phyloP scores from a whole-genome alignment of 2,888 invertebrate genomes.

The Sipunculus nudus region DNA sequence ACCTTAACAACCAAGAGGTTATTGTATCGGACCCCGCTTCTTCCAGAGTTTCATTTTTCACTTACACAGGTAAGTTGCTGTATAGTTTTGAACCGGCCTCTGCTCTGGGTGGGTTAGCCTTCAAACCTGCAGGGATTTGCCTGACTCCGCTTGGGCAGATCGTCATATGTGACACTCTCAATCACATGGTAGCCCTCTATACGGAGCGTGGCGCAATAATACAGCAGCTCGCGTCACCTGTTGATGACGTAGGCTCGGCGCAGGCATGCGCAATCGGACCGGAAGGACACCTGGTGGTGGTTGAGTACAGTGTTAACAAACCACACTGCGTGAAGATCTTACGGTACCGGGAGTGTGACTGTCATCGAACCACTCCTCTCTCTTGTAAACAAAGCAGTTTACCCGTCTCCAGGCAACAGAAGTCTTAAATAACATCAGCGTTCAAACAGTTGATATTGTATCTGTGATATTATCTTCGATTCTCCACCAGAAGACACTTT shows the following conservation, averaged over 20 bases:
- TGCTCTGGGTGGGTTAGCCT: conserved; percentile 45
- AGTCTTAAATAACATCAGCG: too few species aligned
- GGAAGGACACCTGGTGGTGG: conserved; percentile 58
- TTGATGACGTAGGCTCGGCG: conserved; percentile 53
- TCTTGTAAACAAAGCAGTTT: too few species aligned
- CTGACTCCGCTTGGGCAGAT: conserved; percentile 48
- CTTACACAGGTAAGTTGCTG: conserved; percentile 47
- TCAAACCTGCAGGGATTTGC: conserved; percentile 47
- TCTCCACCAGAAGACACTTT: too few species aligned
- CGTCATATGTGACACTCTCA: conserved; percentile 53
- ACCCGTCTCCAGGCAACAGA: too few species aligned
- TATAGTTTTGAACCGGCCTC: conserved; percentile 48
- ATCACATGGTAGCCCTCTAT: conserved; percentile 58
- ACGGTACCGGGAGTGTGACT: conserved; percentile 52
- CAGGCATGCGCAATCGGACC: conserved; percentile 55
- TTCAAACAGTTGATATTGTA: too few species aligned
- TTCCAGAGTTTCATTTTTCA: conserved; percentile 45
- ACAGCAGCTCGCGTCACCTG: conserved; percentile 48
- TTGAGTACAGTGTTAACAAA: conserved; percentile 54
- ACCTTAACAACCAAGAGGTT: conserved; percentile 50
- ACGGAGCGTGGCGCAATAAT: conserved; percentile 50
- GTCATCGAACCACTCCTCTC: too few species aligned
- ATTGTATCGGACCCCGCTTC: conserved; percentile 52
- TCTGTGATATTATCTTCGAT: too few species aligned
- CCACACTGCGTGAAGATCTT: conserved; percentile 60